Conservation (phyloP, 2,113 vertebrate genomes). For the Salminus brasiliensis region DNA sequence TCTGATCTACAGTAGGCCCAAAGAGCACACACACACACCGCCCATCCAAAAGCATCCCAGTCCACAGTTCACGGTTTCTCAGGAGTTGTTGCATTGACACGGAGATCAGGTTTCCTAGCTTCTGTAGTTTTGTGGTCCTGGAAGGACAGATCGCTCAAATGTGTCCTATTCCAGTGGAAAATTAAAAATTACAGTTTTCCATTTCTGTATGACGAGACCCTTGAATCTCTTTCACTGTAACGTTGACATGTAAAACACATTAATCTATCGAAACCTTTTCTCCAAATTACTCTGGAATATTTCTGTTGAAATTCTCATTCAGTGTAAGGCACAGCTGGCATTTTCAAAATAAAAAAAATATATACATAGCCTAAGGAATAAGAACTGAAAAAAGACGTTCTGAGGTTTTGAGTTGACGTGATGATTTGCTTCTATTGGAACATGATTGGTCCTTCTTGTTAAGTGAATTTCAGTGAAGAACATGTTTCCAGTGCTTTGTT, state of each 20-base stretch:
- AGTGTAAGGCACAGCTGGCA: neutral
- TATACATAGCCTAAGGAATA: no score
- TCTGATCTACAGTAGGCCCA: slow-evolving; percentile 27
- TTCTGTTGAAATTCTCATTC: neutral
- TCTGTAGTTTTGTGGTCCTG: slow-evolving; percentile 14
- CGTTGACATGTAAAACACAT: neutral
- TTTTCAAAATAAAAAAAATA: neutral
- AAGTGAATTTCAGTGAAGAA: slow-evolving; percentile 6
- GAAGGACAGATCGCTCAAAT: neutral
- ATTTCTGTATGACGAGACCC: neutral
- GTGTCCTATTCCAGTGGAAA: neutral
- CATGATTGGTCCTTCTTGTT: neutral
- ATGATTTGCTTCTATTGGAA: neutral
- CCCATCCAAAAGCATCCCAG: slow-evolving; percentile 16
- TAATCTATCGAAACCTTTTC: neutral
- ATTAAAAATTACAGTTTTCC: neutral
- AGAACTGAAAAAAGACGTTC: neutral
- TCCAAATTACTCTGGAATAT: neutral
- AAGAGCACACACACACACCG: slow-evolving; percentile 36
- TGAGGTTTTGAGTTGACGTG: no score
- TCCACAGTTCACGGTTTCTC: slow-evolving; percentile 45
- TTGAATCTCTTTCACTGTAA: neutral
- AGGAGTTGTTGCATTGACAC: slow-evolving; percentile 36
- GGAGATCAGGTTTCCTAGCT: neutral
- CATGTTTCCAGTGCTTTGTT: slow-evolving; percentile 13